Conservation (phyloP, 2,888 invertebrate genomes). For the Eumerus sabulonum region DNA sequence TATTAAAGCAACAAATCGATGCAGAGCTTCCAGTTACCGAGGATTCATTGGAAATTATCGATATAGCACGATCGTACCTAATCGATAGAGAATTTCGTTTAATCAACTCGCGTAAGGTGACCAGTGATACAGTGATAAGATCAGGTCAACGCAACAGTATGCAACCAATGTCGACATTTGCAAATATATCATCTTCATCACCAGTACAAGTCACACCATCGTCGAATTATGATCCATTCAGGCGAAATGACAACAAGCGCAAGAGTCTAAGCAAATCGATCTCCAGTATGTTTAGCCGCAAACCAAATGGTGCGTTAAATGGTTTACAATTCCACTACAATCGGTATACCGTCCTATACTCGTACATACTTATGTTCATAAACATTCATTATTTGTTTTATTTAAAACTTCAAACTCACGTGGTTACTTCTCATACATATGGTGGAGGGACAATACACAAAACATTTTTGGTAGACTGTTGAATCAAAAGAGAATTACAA, state of each 20-base stretch:
- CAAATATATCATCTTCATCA: conserved; percentile 76
- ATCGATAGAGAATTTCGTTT: conserved; percentile 89
- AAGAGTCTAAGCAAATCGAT: conserved; percentile 88
- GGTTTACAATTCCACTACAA: conserved; percentile 7
- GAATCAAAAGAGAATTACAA: conserved; percentile 14
- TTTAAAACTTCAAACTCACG: conserved; percentile 39
- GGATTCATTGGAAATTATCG: conserved; percentile 83
- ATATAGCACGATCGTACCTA: conserved; percentile 88
- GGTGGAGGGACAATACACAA: conserved; percentile 56
- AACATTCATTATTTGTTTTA: conserved; percentile 5
- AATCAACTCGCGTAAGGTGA: conserved; percentile 83
- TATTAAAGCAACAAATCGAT: conserved; percentile 92
- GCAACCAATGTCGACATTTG: conserved; percentile 74
- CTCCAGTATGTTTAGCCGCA: conserved; percentile 86
- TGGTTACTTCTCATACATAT: conserved; percentile 27
- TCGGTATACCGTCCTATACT: neutral
- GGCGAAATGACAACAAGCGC: conserved; percentile 85
- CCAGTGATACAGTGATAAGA: conserved; percentile 25
- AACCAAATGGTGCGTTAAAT: conserved; percentile 77
- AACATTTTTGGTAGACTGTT: conserved; percentile 43
- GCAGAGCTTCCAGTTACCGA: conserved; percentile 82
- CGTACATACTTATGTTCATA: conserved; percentile 9
- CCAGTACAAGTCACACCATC: conserved; percentile 77
- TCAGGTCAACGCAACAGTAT: conserved; percentile 70
- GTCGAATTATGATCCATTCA: conserved; percentile 81